Evolutionary conservation across 2,888 invertebrate genomes (phyloP).

Genomic region (Steinernema carpocapsae): DNA sequence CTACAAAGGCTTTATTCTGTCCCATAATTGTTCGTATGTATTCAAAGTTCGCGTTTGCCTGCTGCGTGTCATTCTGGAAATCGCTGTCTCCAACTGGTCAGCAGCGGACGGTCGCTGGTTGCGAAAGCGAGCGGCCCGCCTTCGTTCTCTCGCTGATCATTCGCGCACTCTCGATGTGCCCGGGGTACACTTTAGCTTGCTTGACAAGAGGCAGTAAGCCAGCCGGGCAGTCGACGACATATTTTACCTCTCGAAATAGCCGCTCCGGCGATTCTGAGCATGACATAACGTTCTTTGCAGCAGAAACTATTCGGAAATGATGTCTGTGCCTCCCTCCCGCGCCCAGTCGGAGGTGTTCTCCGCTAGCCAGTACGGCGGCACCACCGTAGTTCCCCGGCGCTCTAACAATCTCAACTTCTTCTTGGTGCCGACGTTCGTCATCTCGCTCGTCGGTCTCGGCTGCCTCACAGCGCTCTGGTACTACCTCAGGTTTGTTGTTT

Average conservation of each 20-base stretch:
- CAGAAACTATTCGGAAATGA: conserved; percentile 34
- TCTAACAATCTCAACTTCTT: conserved; percentile 65
- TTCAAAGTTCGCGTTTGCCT: neutral
- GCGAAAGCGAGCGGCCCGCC: conserved; percentile 6
- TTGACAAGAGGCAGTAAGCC: conserved; percentile 35
- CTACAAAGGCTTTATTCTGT: neutral
- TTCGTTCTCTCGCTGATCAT: conserved; percentile 18
- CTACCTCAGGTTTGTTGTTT: conserved; percentile 69
- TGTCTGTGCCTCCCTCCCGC: conserved; percentile 66
- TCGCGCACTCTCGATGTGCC: conserved; percentile 32
- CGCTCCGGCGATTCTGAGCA: conserved; percentile 11
- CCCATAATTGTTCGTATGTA: neutral
- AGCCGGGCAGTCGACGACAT: conserved; percentile 24
- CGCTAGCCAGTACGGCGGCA: conserved; percentile 66
- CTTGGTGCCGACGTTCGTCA: conserved; percentile 70
- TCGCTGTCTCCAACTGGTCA: conserved; percentile 25
- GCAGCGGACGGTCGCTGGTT: neutral
- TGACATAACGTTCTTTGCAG: neutral
- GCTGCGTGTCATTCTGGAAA: conserved; percentile 5
- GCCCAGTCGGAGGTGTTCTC: conserved; percentile 69
- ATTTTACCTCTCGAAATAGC: conserved; percentile 8
- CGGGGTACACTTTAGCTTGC: conserved; percentile 24
- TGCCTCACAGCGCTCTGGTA: conserved; percentile 71
- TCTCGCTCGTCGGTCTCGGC: conserved; percentile 70
- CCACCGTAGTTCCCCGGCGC: conserved; percentile 19